Evolutionary conservation across 2,888 invertebrate species (phyloP), one percentile per base, ranked within the genome.

Genomic region (Rhimphoctona megacephalus): DNA sequence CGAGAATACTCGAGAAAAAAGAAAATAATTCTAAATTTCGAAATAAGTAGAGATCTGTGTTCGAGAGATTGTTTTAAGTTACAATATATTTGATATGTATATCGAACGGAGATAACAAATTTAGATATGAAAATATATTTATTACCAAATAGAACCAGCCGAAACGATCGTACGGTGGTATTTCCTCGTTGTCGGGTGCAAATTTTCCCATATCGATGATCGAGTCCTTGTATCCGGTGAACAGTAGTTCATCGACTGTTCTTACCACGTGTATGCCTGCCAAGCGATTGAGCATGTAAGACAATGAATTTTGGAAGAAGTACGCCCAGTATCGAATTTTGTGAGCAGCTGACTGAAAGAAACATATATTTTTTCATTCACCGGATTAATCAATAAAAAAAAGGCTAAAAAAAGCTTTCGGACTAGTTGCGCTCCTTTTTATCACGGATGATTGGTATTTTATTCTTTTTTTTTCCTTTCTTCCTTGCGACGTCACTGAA

Each of bases 81-180:
- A 5, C 33, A 33, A 33, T 33, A 5, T 4, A 43, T 43, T n/a
- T n/a, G n/a, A n/a, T n/a, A n/a, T n/a, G n/a, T 1, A 9, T 43
- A 2, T 43, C 2, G 2, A 43, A 11, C 2, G 11, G 2, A 11
- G 11, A 43, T 43, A 11, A 43, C 11, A 39, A 39, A 7, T 39
- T 39, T 6, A 9, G 39, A 43, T 2, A 11, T 43, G 43, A 9
- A 52, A 25, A 14, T 14, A 17, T 25, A 61, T 30, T 30, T 14
- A 30, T 61, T 88, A 96, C 96, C 90, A 94, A 95, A 90, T 98
- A 98, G 94, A 98, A 98, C 96, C 98, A 97, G 17, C 97, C 98
- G 92, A 98, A 98, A 91, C 95, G 96, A 91, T 98, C 98, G 87
- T 96, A 96, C 0, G 96, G 96, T 0, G 96, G 95, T 9, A 95